Evolutionary conservation across 2,888 invertebrate genomes (phyloP).

Genomic region (Drosophila borborema): DNA sequence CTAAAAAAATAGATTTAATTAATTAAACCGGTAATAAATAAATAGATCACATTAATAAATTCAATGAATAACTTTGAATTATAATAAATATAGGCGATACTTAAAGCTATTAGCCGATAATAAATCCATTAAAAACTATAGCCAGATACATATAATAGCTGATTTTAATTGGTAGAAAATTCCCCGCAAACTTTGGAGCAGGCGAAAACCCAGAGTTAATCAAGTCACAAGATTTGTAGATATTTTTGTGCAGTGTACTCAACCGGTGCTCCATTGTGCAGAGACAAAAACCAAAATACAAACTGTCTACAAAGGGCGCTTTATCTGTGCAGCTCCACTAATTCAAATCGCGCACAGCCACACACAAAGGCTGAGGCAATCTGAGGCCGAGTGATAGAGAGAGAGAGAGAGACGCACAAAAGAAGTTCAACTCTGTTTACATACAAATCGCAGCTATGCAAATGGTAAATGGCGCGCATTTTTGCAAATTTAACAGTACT

Average conservation of each 20-base stretch:
- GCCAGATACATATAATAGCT: not conserved
- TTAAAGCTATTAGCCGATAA: conserved; percentile 3
- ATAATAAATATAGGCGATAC: not conserved
- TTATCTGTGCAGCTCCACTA: conserved; percentile 50
- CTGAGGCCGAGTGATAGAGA: not conserved
- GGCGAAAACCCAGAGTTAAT: not conserved
- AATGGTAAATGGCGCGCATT: conserved; percentile 37
- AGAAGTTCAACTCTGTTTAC: conserved; percentile 18
- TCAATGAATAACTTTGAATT: not conserved
- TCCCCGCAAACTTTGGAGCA: not conserved
- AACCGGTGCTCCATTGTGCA: conserved; percentile 11
- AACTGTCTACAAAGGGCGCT: conserved; percentile 19
- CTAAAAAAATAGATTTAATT: not conserved
- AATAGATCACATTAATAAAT: not conserved
- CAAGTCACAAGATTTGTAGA: not conserved
- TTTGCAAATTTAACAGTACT: conserved; percentile 44
- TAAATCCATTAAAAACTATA: conserved; percentile 4
- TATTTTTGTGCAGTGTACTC: conserved; percentile 22
- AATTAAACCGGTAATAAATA: not conserved
- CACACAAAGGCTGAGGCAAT: conserved; percentile 3
- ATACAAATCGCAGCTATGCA: conserved; percentile 36
- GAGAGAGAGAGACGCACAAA: conserved; percentile 14
- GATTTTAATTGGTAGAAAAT: not conserved
- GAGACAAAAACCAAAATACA: not conserved
- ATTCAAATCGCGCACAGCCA: conserved; percentile 51